Base-by-base conservation (phyloP, 2,888 invertebrate species). In the Hoplodrina ambigua region DNA sequence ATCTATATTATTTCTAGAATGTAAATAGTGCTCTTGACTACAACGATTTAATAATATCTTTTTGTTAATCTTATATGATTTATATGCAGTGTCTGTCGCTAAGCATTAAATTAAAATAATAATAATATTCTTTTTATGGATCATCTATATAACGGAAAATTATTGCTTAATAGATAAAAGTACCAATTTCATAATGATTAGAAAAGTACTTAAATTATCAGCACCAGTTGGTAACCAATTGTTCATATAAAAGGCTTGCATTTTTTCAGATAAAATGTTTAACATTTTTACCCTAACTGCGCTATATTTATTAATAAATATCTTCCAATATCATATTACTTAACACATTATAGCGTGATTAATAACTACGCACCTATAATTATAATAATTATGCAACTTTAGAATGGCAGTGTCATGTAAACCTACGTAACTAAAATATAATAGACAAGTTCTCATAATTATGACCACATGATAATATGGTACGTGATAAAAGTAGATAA, bases 321-420 rank as follows among this genome's bases (percentile, higher is more conserved):
- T 54, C 20, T 66, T 67, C 30, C 44, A 74, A 73, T 77, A 66
- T 59, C 44, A 50, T 71, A 62, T 59, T 58, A 67, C n/a, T 61
- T 69, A 75, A 66, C 41, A 68, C 10, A 53, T 69, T 20, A 67
- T 73, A 85, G 81, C 85, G 83, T 85, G 84, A 81, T 73, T 68
- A 65, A 75, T 69, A 59, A 80, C 80, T 85, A 85, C 50, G 86
- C 83, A 80, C 59, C 82, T 84, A 84, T 68, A 70, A 72, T 74
- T 75, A 71, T 80, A 17, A 46, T 46, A 46, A 46, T 44, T 37
- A 83, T 85, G 88, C 89, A 86, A 86, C 75, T 87, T 85, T 86
- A 86, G 78, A 90, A 91, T 91, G 92, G 92, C 92, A 92, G 92
- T 92, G 74, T 73, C 49, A 82, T 68, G 61, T 83, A 84, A 75